A percentile compares a stretch with the other conserved stretches of the same genome.
phyloP scores from a whole-genome alignment of 53 echinoderm and acorn worm genomes.

The Luidia sarsii region DNA sequence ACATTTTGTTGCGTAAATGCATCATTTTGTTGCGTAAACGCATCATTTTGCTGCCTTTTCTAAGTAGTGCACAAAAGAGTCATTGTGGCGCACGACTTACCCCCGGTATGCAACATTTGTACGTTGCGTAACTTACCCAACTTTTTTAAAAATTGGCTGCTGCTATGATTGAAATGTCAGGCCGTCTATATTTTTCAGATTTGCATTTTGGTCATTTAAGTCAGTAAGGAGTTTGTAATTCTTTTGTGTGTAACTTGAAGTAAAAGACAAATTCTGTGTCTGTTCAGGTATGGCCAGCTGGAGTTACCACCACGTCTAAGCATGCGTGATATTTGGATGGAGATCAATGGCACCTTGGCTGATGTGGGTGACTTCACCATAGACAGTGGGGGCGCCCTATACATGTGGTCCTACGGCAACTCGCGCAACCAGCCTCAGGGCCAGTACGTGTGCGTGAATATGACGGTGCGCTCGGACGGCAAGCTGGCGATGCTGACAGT shows the following conservation, averaged over 20 bases:
- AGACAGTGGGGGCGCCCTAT: conserved; percentile 75
- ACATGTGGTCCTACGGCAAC: conserved; percentile 85
- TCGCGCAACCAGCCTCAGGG: conserved; percentile 66
- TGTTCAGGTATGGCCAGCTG: conserved; percentile 76
- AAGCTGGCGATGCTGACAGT: conserved; percentile 72
- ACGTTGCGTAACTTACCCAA: background rate
- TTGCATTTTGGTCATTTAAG: too few species aligned
- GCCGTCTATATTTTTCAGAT: too few species aligned
- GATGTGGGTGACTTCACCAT: conserved; percentile 77
- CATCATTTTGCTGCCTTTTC: too few species aligned
- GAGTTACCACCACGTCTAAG: conserved; percentile 74
- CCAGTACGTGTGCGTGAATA: conserved; percentile 69
- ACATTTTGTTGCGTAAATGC: too few species aligned
- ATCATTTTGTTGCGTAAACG: too few species aligned
- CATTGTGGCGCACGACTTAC: too few species aligned
- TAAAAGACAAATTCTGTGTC: background rate
- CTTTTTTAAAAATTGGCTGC: background rate
- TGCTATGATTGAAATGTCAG: too few species aligned
- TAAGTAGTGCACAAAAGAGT: too few species aligned
- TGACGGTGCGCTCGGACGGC: conserved; percentile 84
- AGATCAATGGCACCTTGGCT: conserved; percentile 78
- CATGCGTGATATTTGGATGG: conserved; percentile 90
- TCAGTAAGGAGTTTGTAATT: too few species aligned
- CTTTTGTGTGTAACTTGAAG: too few species aligned
- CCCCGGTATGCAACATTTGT: too few species aligned